These are phyloP conservation scores for Alouatta palliata DNA, from an alignment of 2,113 vertebrate species.

Conservation along the genomic window DNA sequence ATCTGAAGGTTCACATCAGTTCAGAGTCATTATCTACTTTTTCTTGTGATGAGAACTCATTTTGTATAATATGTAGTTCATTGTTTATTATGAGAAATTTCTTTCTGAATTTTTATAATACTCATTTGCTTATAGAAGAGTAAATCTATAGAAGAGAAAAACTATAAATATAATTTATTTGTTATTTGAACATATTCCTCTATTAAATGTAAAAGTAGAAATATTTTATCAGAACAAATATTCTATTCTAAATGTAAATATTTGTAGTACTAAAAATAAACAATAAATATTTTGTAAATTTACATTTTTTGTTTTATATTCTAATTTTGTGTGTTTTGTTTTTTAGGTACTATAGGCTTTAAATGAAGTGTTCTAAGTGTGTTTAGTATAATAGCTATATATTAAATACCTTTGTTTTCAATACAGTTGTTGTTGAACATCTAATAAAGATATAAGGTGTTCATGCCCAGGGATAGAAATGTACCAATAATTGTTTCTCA, in stretches of 20 bases:
- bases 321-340: background rate
- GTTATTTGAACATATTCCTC: background rate
- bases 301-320: background rate
- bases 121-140: background rate
- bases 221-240: background rate
- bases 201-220: background rate
- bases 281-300: background rate
- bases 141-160: background rate
- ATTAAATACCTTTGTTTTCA: background rate
- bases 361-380: background rate
- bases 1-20: slow-evolving; percentile 67
- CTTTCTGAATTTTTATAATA: slow-evolving; percentile 19
- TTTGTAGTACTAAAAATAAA: background rate
- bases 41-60: slow-evolving; percentile 45
- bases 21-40: slow-evolving; percentile 37
- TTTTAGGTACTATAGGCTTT: background rate
- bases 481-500: background rate
- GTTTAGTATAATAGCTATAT: background rate
- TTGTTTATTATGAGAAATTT: slow-evolving; percentile 43
- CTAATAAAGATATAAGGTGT: background rate
- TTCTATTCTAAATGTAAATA: background rate
- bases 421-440: background rate
- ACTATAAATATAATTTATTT: background rate
- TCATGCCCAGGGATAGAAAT: background rate
- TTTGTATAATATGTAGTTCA: slow-evolving; percentile 19